Conservation (phyloP, 2,888 invertebrate genomes). For the Lasioglossum pauxillum region DNA sequence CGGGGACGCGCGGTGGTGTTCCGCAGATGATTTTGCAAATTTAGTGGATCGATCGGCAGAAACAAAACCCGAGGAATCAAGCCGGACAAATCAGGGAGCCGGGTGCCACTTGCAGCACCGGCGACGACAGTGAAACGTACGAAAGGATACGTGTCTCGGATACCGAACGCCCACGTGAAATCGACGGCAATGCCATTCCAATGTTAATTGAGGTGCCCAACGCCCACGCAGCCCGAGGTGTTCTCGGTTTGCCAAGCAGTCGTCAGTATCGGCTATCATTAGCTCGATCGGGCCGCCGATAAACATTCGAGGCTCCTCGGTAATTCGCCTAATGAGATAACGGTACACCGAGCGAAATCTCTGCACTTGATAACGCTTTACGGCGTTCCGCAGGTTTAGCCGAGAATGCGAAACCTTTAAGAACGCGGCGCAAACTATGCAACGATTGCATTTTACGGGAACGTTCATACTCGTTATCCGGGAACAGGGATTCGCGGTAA, state of each 20-base stretch:
- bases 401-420: conserved; percentile 41
- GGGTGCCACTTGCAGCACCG: conserved; percentile 64
- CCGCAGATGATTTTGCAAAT: neutral
- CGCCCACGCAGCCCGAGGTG: conserved; percentile 66
- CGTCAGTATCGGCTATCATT: conserved; percentile 66
- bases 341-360: conserved; percentile 49
- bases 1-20: neutral
- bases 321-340: conserved; percentile 66
- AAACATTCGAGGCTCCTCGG: conserved; percentile 56
- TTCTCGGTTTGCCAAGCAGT: conserved; percentile 56
- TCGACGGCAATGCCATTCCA: conserved; percentile 74
- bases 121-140: conserved; percentile 65
- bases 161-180: conserved; percentile 69
- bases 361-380: conserved; percentile 43
- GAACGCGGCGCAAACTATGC: conserved; percentile 32
- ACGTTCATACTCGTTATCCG: conserved; percentile 36
- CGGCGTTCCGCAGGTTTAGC: conserved; percentile 10
- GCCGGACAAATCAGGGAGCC: conserved; percentile 47
- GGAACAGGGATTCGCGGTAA: conserved; percentile 24
- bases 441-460: conserved; percentile 44
- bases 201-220: conserved; percentile 76
- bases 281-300: conserved; percentile 64
- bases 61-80: neutral
- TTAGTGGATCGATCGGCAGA: conserved; percentile 1
- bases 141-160: conserved; percentile 70